Conservation (phyloP, 2,797 vertebrate genomes). For the Molossus molossus region DNA sequence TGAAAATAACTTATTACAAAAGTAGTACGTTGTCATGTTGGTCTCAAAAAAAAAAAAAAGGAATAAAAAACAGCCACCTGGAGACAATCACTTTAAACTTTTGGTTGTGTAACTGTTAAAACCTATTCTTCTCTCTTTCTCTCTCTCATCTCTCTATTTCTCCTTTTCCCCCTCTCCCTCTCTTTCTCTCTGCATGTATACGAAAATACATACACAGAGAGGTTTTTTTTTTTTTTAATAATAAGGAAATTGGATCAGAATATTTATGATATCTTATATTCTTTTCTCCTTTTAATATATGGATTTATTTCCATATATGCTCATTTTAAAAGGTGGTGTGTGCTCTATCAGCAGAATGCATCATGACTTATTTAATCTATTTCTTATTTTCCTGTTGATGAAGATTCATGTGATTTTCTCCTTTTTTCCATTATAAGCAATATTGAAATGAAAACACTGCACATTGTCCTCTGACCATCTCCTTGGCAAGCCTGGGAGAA, state of each 20-base stretch:
- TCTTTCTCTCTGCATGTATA: not conserved
- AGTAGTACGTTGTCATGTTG: not conserved
- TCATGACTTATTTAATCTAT: not conserved
- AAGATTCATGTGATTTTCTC: conserved; percentile 9
- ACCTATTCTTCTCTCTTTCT: not conserved
- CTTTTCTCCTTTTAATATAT: not conserved
- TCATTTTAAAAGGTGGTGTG: not conserved
- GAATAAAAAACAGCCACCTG: not conserved
- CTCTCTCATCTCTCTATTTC: rapidly evolving
- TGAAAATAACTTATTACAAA: not conserved
- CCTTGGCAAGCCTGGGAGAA: conserved; percentile 6
- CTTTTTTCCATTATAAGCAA: not conserved
- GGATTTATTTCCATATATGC: not conserved
- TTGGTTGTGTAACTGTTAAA: not conserved
- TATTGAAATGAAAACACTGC: conserved; percentile 33
- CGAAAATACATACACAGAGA: not conserved
- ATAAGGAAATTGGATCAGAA: not conserved
- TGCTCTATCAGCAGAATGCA: not conserved
- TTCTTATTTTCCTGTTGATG: conserved; percentile 22
- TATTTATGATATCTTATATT: not conserved
- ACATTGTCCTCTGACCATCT: not conserved
- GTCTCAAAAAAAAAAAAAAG: not conserved
- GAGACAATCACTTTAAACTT: not conserved
- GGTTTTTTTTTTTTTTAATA: not conserved
- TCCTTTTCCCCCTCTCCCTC: not conserved